Percentiles rank a stretch among this genome's conserved stretches.
Evolutionary conservation across 1,140 invertebrate genomes (phyloP).

Genomic region (Caenorhabditis inopinata): DNA sequence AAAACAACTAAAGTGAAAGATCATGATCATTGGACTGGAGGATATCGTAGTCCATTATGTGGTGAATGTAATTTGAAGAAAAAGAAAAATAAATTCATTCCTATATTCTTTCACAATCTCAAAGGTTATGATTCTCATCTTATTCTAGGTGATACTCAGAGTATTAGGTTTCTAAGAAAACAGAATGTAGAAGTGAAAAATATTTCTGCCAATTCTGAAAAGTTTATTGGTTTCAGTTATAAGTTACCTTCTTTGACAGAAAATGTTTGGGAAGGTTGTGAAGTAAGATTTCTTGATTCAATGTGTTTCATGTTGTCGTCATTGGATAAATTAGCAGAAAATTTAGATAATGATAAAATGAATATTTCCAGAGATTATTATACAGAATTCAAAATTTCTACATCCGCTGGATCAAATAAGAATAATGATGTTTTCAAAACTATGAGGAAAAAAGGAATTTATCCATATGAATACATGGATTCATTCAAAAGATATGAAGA

Average conservation of each 20-base stretch:
- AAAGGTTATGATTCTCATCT: constrained; percentile 51
- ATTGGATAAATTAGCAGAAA: no score
- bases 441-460: constrained; percentile 64
- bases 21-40: constrained; percentile 40
- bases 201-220: constrained; percentile 50
- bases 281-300: no score
- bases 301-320: no score
- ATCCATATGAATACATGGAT: constrained; percentile 63
- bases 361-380: no score
- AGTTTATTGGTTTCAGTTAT: constrained; percentile 48
- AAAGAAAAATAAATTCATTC: constrained; percentile 32
- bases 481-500: constrained; percentile 53
- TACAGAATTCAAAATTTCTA: no score
- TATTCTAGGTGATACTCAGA: constrained; percentile 39
- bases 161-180: constrained; percentile 37
- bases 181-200: constrained; percentile 40
- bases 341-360: no score
- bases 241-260: constrained; percentile 26
- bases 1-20: constrained; percentile 28
- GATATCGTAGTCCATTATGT: constrained; percentile 30
- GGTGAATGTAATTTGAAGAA: background rate
- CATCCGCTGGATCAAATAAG: no score
- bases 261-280: no score
- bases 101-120: constrained; percentile 42
- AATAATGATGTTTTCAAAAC: no score